These are phyloP conservation scores for Morone chrysops DNA, from an alignment of 2,113 vertebrate genomes.

Conservation along the genomic window DNA sequence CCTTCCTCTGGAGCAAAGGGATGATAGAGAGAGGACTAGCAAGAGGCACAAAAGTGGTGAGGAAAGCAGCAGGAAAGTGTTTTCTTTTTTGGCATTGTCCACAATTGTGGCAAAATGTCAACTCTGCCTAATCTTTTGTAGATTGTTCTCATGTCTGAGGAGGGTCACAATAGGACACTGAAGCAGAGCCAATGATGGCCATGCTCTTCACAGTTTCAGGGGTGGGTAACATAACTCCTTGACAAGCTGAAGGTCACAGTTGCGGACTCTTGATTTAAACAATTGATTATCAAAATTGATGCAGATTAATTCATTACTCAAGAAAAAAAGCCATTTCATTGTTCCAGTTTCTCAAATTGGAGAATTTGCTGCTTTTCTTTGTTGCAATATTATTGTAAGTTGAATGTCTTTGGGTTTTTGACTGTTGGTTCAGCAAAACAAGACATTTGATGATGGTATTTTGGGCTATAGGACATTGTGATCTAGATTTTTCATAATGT, in stretches of 20 bases:
- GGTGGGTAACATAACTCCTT: neutral
- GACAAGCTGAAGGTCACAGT: neutral
- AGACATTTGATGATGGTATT: neutral
- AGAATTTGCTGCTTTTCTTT: neutral
- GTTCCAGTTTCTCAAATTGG: neutral
- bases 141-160: neutral
- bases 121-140: neutral
- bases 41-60: neutral
- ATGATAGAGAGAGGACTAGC: neutral
- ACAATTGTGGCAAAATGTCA: slow-evolving; percentile 4
- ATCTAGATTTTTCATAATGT: too few species aligned
- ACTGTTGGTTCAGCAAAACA: neutral
- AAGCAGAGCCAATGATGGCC: slow-evolving; percentile 16
- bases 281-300: neutral
- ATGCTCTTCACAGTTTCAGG: slow-evolving; percentile 4
- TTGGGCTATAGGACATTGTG: too few species aligned
- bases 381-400: neutral
- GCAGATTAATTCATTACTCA: neutral
- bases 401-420: neutral
- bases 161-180: neutral
- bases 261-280: neutral
- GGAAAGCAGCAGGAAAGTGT: neutral
- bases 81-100: neutral
- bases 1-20: neutral
- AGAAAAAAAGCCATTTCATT: neutral